Evolutionary conservation across 2,888 invertebrate genomes (phyloP), one percentile per base, ranked within the genome.

Genomic region (Ellobium chinense): DNA sequence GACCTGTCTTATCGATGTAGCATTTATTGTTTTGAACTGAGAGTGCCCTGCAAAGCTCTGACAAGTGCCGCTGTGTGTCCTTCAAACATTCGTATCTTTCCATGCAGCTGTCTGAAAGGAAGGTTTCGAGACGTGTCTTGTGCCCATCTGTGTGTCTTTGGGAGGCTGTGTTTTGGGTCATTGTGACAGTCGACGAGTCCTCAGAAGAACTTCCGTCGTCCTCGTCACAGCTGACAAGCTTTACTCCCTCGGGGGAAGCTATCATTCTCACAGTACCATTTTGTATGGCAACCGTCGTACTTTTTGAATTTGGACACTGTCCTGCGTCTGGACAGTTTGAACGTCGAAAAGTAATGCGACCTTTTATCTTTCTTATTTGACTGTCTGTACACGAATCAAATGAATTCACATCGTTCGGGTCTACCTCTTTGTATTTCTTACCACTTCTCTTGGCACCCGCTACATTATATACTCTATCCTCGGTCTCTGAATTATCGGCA

Each of bases 21-120:
- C 18, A 9, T 7, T 18, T n/a, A 24, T 60, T 60, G 31, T 31
- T 21, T 21, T 21, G 27, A n/a, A n/a, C 60, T 7, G 60, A 24
- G 27, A 60, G 21, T 7, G 60, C 60, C n/a, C 27, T 7, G 31
- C 46, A 54, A 31, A 21, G n/a, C 2, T 27, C 21, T 7, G 39
- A 29, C 39, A 46, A 5, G 21, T 21, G 31, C 46, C 54, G 36
- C 18, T 54, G 54, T 7, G n/a, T 63, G 14, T 46, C 36, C 34
- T 34, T 75, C 31, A 31, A 21, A 18, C 63, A 34, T 18, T 75
- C 75, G 31, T 75, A 75, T 18, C 75, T 27, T 27, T 54, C 63
- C 65, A 75, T 75, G 31, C 75, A 63, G 63, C 46, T 75, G 63
- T 75, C 75, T 2, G 65, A 75, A 2, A 65, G 46, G 31, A 63